phyloP scores from a whole-genome alignment of 1,140 invertebrate species.

The Bombus balteatus region DNA sequence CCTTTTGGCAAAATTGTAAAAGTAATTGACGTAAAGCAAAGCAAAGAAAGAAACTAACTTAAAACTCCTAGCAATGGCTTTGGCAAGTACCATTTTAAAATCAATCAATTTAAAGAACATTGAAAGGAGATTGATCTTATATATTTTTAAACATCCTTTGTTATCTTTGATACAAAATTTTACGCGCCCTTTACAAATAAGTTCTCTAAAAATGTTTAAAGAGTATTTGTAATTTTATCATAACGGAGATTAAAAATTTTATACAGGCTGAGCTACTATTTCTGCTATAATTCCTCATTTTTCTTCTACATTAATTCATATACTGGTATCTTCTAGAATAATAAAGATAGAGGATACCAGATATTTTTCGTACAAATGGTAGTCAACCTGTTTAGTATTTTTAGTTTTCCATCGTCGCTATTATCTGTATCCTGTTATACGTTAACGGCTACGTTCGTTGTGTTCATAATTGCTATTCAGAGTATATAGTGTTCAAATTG shows the following conservation, averaged over 20 bases:
- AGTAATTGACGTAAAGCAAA: neutral
- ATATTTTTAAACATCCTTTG: too few species aligned
- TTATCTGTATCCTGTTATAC: conserved; percentile 29
- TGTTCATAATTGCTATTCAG: conserved; percentile 63
- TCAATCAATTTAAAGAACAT: neutral
- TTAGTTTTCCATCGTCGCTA: neutral
- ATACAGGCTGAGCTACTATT: neutral
- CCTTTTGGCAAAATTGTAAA: neutral
- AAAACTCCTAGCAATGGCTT: neutral
- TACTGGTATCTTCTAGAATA: neutral
- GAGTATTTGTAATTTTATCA: conserved; percentile 5
- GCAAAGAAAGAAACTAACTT: neutral
- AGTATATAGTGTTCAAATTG: conserved; percentile 60
- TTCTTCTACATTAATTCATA: neutral
- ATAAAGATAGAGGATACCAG: neutral
- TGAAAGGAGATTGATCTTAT: too few species aligned
- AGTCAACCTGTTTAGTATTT: neutral
- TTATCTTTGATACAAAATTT: neutral
- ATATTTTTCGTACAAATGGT: neutral
- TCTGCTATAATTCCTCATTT: neutral
- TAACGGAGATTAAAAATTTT: conserved; percentile 2
- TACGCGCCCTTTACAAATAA: neutral
- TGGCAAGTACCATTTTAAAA: neutral
- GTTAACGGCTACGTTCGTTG: conserved; percentile 55
- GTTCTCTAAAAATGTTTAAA: neutral